Evolutionary conservation across 2,888 invertebrate species (phyloP), one percentile per base, ranked within the genome.

Genomic region (Ichneumoninae sp.): DNA sequence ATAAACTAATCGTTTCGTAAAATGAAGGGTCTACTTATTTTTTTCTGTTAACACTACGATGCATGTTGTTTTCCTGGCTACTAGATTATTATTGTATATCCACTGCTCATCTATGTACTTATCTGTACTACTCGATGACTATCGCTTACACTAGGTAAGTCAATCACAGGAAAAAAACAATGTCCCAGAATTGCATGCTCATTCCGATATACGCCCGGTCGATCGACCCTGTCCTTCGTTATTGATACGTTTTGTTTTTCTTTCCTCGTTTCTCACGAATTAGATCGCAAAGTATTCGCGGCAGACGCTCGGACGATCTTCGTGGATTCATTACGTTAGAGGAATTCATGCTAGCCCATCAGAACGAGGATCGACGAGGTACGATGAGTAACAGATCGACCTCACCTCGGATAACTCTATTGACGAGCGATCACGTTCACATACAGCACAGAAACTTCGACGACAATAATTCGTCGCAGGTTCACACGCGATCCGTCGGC

Each of bases 291-390:
- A 86, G 87, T 50, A 87, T 78, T 82, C 89, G 88, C 16, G 87
- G 84, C 69, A 86, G 87, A 76, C 94, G 94, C 86, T 94, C 94
- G 13, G 96, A 96, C 85, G 96, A 95, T 91, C 94, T 96, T 44
- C 95, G 95, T 66, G 96, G 96, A 0, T 96, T 96, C 91, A 95
- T 97, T 72, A 97, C 97, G 0, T 94, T 97, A 44, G 96, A 97
- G 92, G 96, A 97, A 94, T 95, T 97, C 90, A 97, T 97, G 97
- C 93, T 96, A 87, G 95, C 96, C 87, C 96, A 96, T 87, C 97
- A 97, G 92, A 96, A 95, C 86, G 97, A 97, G 91, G 97, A 97
- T 90, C 94, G 95, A 30, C 95, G 95, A 87, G 94, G 95, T 47
- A 81, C 81, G 66, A 85, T 83, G 50, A 86, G 80, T 40, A 89